Percentiles rank a stretch among this genome's conserved stretches.
phyloP scores from a whole-genome alignment of 2,113 vertebrate species.

The Scytalopus superciliaris region DNA sequence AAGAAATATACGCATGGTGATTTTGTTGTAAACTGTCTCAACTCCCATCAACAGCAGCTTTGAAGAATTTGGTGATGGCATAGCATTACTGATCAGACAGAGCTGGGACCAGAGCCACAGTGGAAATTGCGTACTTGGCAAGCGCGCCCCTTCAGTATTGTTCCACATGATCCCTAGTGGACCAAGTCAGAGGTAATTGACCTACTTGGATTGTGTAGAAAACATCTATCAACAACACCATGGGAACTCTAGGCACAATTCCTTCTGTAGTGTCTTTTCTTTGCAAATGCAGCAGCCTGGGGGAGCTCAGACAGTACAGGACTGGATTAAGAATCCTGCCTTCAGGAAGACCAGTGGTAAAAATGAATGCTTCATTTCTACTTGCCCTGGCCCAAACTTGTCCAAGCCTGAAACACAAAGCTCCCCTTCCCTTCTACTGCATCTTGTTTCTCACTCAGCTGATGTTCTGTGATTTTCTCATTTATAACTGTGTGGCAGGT shows the following conservation, averaged over 20 bases:
- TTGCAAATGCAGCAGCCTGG: neutral
- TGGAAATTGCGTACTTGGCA: neutral
- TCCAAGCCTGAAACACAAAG: neutral
- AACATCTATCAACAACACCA: neutral
- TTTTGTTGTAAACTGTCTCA: neutral
- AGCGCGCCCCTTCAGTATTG: neutral
- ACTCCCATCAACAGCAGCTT: neutral
- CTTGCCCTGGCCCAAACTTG: neutral
- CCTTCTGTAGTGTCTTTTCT: neutral
- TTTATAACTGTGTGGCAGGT: neutral
- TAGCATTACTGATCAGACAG: neutral
- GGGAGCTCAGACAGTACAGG: neutral
- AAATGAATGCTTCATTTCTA: neutral
- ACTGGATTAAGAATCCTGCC: neutral
- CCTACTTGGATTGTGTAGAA: slow-evolving; percentile 6
- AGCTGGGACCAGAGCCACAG: neutral
- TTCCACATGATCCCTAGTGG: neutral
- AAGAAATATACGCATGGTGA: neutral
- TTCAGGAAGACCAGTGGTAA: neutral
- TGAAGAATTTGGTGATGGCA: neutral
- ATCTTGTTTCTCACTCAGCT: neutral
- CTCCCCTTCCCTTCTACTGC: neutral
- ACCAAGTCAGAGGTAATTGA: neutral
- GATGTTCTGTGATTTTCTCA: neutral
- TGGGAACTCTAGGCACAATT: neutral